Evolutionary conservation across 1,140 invertebrate genomes (phyloP).

Genomic region (Coelopa frigida): DNA sequence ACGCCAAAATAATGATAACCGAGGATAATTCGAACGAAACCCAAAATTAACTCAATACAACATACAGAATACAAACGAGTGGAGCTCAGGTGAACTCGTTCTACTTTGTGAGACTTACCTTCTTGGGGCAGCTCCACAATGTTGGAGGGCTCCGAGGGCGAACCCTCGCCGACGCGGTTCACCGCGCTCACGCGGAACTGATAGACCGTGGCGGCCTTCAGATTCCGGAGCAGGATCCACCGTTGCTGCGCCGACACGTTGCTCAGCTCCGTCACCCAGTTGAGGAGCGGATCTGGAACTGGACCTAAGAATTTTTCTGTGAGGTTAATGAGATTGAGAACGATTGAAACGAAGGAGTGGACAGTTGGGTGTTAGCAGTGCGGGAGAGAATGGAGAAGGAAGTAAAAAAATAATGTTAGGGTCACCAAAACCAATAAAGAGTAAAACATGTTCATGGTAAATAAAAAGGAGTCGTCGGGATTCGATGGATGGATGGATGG

Average conservation of each 20-base stretch:
- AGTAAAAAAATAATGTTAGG: conserved; percentile 6
- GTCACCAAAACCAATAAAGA: background rate
- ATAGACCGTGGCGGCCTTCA: conserved; percentile 91
- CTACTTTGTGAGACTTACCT: conserved; percentile 58
- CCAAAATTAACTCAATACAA: background rate
- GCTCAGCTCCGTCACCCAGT: conserved; percentile 82
- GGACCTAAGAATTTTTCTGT: conserved; percentile 58
- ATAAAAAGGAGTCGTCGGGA: no score
- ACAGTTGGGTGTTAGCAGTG: background rate
- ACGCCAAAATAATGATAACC: no score
- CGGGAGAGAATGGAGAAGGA: background rate
- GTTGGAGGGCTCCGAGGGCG: conserved; percentile 79
- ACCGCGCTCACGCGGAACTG: conserved; percentile 93
- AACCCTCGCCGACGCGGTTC: conserved; percentile 91
- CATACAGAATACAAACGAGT: background rate
- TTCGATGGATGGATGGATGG: no score
- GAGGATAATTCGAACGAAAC: no score
- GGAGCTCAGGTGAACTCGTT: no score
- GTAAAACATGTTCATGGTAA: background rate
- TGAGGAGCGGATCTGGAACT: conserved; percentile 69
- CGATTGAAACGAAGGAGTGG: conserved; percentile 8
- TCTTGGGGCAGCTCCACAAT: conserved; percentile 86
- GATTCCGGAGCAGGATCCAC: conserved; percentile 72
- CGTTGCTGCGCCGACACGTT: conserved; percentile 75
- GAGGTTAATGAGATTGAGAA: conserved; percentile 39